Evolutionary conservation across 2,888 invertebrate genomes (phyloP), one percentile per base, ranked within the genome.

Genomic region (Eubasilissa splendida): DNA sequence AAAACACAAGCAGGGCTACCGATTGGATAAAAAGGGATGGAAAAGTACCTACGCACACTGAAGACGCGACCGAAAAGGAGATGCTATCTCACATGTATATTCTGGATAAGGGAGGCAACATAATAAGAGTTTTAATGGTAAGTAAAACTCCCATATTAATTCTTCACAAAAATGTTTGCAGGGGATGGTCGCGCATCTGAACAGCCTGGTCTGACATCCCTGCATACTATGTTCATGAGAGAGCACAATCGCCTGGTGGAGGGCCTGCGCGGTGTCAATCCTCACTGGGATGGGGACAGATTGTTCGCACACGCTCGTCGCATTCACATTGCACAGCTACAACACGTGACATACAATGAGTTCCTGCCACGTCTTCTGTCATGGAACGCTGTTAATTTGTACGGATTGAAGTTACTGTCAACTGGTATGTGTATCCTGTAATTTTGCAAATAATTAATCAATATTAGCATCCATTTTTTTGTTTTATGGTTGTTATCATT

Each of bases 161-260:
- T 63, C 22, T 63, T 12, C 4, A 42, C 42, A 42, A 42, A 42
- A 42, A 42, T 42, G 42, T 42, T 81, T 84, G 63, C 85, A 92
- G 93, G 95, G 75, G 98, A 98, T 87, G 96, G 96, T 0, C 92
- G 98, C 84, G 97, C 97, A 0, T 97, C 97, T 0, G 98, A 98
- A 87, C 97, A 98, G 87, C 97, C 97, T 0, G 97, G 94, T 4
- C 88, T 98, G 0, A 96, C 97, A 0, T 94, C 95, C 1, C 93
- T 98, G 84, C 98, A 98, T 87, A 97, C 97, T 0, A 90, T 96
- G 73, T 97, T 95, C 91, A 88, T 98, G 85, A 92, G 98, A 11
- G 97, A 97, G 85, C 98, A 98, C 89, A 98, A 98, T 88, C 92
- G 96, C 9, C 88, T 97, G 31, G 95, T 96, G 33, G 95, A 95